A percentile compares a stretch with the other conserved stretches of the same genome.
Evolutionary conservation across 1,140 invertebrate species (phyloP).

Genomic region (Conus ventricosus): DNA sequence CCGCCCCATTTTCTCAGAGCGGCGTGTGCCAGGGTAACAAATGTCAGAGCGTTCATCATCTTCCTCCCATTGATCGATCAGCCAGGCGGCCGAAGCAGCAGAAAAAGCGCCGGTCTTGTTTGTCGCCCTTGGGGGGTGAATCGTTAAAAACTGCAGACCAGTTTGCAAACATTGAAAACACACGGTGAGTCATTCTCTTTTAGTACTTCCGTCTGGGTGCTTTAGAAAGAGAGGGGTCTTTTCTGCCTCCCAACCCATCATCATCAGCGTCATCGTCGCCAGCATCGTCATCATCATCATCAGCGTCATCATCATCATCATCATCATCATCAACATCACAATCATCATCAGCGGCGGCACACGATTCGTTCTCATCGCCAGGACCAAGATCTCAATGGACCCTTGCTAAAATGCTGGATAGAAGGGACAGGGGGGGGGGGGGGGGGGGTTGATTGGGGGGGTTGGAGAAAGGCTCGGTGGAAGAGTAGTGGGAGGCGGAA

Average conservation of each 20-base stretch:
- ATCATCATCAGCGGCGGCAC: background rate
- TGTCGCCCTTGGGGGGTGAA: background rate
- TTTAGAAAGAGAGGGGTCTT: background rate
- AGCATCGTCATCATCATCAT: background rate
- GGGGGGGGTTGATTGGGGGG: background rate
- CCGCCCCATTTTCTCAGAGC: too few relatives aligned
- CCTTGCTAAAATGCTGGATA: background rate
- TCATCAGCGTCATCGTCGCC: background rate
- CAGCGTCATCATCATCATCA: background rate
- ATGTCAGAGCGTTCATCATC: background rate
- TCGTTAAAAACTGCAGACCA: background rate
- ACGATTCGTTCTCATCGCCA: background rate
- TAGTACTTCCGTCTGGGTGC: background rate
- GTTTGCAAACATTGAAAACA: background rate
- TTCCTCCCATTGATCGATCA: background rate
- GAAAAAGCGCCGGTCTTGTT: background rate
- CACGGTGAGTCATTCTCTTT: background rate
- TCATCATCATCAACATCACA: too few relatives aligned
- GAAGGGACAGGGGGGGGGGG: background rate
- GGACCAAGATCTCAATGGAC: background rate
- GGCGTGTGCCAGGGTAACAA: background rate
- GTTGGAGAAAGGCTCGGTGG: background rate
- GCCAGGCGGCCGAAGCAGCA: background rate
- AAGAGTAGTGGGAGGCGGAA: background rate
- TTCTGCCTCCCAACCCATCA: background rate